phyloP scores from a whole-genome alignment of 1,140 invertebrate genomes.

The Hetaerina americana region DNA sequence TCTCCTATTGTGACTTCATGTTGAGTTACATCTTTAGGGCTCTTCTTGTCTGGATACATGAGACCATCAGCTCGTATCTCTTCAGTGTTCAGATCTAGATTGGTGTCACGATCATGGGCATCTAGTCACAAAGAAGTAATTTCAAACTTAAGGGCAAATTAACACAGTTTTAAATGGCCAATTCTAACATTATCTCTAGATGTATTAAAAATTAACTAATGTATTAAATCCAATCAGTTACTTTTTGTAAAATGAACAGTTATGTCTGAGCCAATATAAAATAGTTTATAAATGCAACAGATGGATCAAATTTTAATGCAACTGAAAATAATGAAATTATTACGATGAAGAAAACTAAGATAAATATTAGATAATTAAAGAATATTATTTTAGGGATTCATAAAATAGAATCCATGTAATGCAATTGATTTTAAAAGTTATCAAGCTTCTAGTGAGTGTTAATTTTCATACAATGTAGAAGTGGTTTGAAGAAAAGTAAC shows the following conservation, averaged over 20 bases:
- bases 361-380: background rate
- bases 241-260: background rate
- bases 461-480: background rate
- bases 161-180: background rate
- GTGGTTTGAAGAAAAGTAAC: background rate
- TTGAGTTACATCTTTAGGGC: conserved; percentile 57
- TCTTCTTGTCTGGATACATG: conserved; percentile 72
- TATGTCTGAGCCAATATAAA: background rate
- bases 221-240: background rate
- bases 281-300: background rate
- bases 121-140: conserved; percentile 22
- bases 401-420: background rate
- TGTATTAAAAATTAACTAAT: background rate
- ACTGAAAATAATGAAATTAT: background rate
- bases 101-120: conserved; percentile 35
- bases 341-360: background rate
- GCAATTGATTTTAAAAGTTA: conserved; percentile 1
- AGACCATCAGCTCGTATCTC: conserved; percentile 70
- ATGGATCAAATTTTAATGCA: background rate
- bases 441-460: background rate
- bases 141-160: background rate
- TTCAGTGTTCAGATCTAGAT: conserved; percentile 33
- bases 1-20: conserved; percentile 80
- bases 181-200: background rate
- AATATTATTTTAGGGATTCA: background rate